Conservation (phyloP, 2,888 invertebrate genomes). For the Biston betularia region DNA sequence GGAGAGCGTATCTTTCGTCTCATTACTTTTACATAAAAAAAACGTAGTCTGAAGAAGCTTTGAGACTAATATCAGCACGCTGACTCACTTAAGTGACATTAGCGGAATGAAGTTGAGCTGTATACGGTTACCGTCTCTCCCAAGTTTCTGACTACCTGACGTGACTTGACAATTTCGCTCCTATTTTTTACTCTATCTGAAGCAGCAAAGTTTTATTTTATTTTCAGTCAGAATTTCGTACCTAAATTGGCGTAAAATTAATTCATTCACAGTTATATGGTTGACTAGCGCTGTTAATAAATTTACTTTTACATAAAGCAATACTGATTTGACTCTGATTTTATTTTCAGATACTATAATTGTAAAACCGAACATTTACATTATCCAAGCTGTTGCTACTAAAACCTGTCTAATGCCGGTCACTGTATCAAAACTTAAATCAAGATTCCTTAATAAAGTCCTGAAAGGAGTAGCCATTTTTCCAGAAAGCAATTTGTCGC, state of each 20-base stretch:
- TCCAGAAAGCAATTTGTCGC: slow-evolving; percentile 54
- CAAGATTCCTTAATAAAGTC: slow-evolving; percentile 26
- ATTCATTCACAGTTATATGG: not conserved
- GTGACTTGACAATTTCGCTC: slow-evolving; percentile 20
- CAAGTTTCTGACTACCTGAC: slow-evolving; percentile 28
- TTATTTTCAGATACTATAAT: not conserved
- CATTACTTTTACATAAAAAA: no score
- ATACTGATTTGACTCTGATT: not conserved
- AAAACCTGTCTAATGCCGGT: not conserved
- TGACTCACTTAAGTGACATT: slow-evolving; percentile 42
- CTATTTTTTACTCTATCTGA: slow-evolving; percentile 4
- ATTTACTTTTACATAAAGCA: not conserved
- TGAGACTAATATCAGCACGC: slow-evolving; percentile 34
- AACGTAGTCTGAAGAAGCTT: not conserved
- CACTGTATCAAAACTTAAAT: slow-evolving; percentile 17
- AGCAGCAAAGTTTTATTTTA: not conserved
- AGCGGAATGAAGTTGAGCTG: slow-evolving; percentile 32
- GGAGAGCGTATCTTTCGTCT: no score
- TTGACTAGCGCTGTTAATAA: not conserved
- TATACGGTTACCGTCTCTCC: slow-evolving; percentile 29
- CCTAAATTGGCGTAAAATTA: slow-evolving; percentile 17
- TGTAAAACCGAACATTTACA: no score
- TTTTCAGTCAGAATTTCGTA: not conserved
- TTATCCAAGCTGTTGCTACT: not conserved
- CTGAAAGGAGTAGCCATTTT: slow-evolving; percentile 34